Evolutionary conservation across 2,797 vertebrate species (phyloP).

Genomic region (Rhabdomys pumilio): DNA sequence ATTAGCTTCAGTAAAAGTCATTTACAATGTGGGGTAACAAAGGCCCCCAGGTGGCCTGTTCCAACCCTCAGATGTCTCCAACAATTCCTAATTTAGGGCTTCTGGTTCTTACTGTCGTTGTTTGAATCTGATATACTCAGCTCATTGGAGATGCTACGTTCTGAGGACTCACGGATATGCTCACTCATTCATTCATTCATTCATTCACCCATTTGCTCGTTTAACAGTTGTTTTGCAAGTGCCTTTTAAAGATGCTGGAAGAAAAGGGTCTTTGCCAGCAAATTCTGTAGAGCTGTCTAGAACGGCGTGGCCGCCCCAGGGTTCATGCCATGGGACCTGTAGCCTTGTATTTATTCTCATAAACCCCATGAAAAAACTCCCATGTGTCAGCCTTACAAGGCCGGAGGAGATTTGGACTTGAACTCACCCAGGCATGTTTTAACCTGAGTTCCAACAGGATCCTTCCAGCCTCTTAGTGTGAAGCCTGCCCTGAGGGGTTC

Average conservation of each 20-base stretch:
- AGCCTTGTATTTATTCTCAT: neutral
- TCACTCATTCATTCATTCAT: neutral
- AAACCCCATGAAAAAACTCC: neutral
- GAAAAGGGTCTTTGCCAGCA: neutral
- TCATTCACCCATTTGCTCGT: neutral
- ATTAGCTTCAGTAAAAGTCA: neutral
- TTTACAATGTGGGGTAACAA: neutral
- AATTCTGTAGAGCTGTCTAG: neutral
- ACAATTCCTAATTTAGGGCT: neutral
- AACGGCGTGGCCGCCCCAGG: accelerated
- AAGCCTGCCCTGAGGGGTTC: neutral
- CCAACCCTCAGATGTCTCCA: neutral
- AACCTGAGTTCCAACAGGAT: neutral
- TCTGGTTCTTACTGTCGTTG: neutral
- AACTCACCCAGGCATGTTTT: neutral
- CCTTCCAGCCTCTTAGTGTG: neutral
- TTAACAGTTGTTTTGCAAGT: neutral
- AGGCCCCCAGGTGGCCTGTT: neutral
- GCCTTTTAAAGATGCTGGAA: neutral
- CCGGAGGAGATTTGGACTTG: neutral
- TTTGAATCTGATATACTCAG: neutral
- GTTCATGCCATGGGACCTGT: accelerated
- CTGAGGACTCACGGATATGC: neutral
- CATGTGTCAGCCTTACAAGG: neutral
- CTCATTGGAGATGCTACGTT: neutral